A percentile compares a stretch with the other conserved stretches of the same genome.
Conservation (phyloP, 30 jellyfish, hydroid and myxozoan genomes). For the Aurelia sp. region DNA sequence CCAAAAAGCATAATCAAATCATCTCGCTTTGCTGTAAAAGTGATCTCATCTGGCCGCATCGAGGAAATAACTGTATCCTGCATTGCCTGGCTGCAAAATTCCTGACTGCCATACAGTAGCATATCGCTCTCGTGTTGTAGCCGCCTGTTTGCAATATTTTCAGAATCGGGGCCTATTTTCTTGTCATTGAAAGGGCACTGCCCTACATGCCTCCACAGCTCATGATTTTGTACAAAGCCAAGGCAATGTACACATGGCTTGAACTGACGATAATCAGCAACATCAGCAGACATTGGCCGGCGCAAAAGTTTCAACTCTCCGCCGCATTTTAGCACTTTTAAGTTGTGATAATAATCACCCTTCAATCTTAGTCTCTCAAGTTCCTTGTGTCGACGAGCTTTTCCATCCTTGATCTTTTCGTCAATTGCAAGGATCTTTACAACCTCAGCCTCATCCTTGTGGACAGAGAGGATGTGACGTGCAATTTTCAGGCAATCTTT, state of each 20-base stretch:
- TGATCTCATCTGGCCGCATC: no score
- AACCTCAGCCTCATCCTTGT: no score
- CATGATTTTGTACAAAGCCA: conserved; percentile 56
- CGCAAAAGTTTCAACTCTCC: conserved; percentile 46
- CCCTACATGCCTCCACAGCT: conserved; percentile 71
- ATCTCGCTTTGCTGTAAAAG: no score
- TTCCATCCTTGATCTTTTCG: no score
- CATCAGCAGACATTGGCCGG: conserved; percentile 38
- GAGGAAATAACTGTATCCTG: no score
- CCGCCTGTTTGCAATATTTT: background rate
- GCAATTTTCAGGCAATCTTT: no score
- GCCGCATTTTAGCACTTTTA: conserved; percentile 42
- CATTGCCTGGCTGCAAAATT: no score
- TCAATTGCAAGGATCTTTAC: no score
- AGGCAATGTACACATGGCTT: conserved; percentile 54
- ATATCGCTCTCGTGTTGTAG: conserved; percentile 41
- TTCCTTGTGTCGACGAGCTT: background rate
- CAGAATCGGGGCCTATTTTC: background rate
- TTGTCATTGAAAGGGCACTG: conserved; percentile 33
- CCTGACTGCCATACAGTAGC: conserved; percentile 26
- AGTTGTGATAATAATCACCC: conserved; percentile 41
- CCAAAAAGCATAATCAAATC: no score
- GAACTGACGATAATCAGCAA: background rate
- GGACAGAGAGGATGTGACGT: no score
- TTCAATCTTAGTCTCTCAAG: conserved; percentile 35